phyloP scores from a whole-genome alignment of 2,113 vertebrate species.

The Hemiprocne comata region DNA sequence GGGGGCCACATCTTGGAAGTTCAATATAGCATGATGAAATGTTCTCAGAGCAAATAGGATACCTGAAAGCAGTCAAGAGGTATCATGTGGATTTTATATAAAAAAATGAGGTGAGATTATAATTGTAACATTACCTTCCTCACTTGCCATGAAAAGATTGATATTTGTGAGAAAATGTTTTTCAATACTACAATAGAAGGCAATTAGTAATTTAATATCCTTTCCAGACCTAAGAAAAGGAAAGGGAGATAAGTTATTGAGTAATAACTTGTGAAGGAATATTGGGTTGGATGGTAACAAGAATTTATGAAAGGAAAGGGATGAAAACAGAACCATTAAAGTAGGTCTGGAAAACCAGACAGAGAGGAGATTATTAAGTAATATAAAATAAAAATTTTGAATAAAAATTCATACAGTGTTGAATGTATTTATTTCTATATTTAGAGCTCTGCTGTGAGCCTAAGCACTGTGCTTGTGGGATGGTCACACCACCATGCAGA shows the following conservation, averaged over 20 bases:
- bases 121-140: neutral
- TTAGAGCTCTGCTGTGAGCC: neutral
- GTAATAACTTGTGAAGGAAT: slow-evolving; percentile 31
- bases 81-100: neutral
- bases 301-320: neutral
- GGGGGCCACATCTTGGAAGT: neutral
- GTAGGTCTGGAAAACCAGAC: neutral
- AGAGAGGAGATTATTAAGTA: neutral
- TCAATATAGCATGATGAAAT: neutral
- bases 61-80: neutral
- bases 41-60: neutral
- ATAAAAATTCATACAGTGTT: neutral
- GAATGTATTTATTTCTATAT: neutral
- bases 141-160: neutral
- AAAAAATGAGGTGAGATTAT: neutral
- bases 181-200: neutral
- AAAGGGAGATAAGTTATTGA: neutral
- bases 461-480: neutral
- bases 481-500: neutral
- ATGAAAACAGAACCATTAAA: neutral
- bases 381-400: neutral
- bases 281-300: neutral
- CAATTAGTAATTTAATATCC: slow-evolving; percentile 39
- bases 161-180: neutral
- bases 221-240: slow-evolving; percentile 13